Conservation (phyloP, 2,797 vertebrate species). For the Lagocephalus sceleratus region DNA sequence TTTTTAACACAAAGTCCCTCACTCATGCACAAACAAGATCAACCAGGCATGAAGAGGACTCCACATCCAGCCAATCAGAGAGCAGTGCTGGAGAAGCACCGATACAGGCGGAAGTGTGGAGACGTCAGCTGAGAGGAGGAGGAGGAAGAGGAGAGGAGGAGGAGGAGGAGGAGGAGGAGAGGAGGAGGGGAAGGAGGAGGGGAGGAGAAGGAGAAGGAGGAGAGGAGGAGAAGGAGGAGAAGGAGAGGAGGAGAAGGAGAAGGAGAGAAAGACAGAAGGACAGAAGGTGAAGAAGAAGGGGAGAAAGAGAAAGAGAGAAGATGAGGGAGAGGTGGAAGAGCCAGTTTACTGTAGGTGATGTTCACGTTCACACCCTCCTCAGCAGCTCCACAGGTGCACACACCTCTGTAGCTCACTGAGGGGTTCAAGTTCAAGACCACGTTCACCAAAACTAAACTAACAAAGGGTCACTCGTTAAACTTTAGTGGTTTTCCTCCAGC, state of each 20-base stretch:
- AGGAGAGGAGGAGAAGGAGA: not conserved
- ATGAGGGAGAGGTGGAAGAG: too few species aligned
- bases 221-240: not conserved
- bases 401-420: too few species aligned
- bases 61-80: constrained; percentile 32
- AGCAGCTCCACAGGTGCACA: too few species aligned
- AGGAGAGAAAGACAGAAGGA: not conserved
- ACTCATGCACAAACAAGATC: not conserved
- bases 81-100: constrained; percentile 1
- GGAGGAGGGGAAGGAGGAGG: not conserved
- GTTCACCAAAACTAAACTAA: too few species aligned
- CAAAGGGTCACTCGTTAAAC: too few species aligned
- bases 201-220: not conserved
- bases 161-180: too few species aligned
- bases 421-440: too few species aligned
- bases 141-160: too few species aligned
- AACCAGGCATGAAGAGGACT: constrained; percentile 14
- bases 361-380: too few species aligned
- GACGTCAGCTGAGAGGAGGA: not conserved
- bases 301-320: not conserved
- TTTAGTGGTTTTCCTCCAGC: too few species aligned
- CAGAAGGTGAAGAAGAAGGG: not conserved
- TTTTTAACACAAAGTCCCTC: not conserved
- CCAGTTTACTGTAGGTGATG: too few species aligned
- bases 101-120: constrained; percentile 15